Evolutionary conservation across 1,140 invertebrate genomes (phyloP).

Genomic region (Drosophila pachea): DNA sequence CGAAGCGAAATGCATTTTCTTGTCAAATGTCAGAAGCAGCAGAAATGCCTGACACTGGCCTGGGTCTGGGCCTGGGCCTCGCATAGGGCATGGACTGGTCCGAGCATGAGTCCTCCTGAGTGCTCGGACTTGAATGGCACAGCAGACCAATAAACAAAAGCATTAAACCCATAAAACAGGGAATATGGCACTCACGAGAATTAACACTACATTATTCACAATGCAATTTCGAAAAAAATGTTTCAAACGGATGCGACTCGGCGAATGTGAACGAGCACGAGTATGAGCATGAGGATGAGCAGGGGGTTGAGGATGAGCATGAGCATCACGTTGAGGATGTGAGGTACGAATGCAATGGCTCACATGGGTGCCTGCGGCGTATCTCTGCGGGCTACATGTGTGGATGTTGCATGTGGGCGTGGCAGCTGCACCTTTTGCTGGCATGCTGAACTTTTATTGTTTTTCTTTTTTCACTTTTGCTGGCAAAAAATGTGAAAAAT

Average conservation of each 20-base stretch:
- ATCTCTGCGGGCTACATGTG: slow-evolving; percentile 22
- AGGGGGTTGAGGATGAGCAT: too few relatives aligned
- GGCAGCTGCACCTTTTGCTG: slow-evolving; percentile 54
- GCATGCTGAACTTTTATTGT: slow-evolving; percentile 25
- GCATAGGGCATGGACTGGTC: background rate
- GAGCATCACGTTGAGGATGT: too few relatives aligned
- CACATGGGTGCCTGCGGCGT: slow-evolving; percentile 55
- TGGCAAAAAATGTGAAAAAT: slow-evolving; percentile 68
- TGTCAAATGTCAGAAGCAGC: slow-evolving; percentile 65
- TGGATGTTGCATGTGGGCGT: slow-evolving; percentile 8
- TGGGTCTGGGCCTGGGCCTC: background rate
- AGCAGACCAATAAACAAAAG: slow-evolving; percentile 76
- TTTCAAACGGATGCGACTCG: slow-evolving; percentile 52
- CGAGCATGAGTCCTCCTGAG: slow-evolving; percentile 3
- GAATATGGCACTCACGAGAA: slow-evolving; percentile 76
- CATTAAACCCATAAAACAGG: slow-evolving; percentile 76
- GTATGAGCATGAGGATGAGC: slow-evolving; percentile 24
- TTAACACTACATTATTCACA: slow-evolving; percentile 77
- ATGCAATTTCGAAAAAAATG: slow-evolving; percentile 73
- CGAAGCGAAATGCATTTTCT: slow-evolving; percentile 63
- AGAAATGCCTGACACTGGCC: background rate
- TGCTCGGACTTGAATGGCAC: slow-evolving; percentile 32
- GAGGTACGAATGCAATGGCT: slow-evolving; percentile 40
- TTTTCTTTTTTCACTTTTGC: background rate
- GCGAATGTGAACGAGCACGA: slow-evolving; percentile 40